Conservation (phyloP, 2,888 invertebrate genomes). For the Ashinkailepas kermadecensis region DNA sequence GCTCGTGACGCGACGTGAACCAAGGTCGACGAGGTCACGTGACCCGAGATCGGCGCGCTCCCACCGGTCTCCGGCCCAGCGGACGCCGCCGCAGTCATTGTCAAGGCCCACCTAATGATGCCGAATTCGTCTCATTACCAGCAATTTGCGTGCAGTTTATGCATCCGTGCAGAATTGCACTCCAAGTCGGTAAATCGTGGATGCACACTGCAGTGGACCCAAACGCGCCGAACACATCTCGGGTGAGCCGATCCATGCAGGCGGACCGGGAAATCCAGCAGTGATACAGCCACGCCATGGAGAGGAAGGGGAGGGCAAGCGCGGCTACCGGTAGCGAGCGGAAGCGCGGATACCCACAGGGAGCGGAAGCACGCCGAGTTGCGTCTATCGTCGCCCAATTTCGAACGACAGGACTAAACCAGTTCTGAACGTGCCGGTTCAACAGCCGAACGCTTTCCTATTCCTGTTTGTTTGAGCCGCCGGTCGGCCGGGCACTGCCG, state of each 20-base stretch:
- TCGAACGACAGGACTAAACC: not conserved
- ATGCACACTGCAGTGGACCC: not conserved
- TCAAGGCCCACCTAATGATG: constrained; percentile 4
- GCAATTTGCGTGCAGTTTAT: constrained; percentile 13
- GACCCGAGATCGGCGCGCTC: not conserved
- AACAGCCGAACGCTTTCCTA: not conserved
- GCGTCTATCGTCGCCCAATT: not conserved
- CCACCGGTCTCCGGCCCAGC: no score
- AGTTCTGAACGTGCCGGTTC: not conserved
- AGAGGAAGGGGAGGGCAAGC: not conserved
- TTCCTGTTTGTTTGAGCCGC: not conserved
- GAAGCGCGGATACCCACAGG: not conserved
- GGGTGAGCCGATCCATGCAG: no score
- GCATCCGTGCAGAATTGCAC: constrained; percentile 20
- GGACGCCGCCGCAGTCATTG: not conserved
- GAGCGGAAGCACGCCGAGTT: not conserved
- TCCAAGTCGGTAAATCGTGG: constrained; percentile 4
- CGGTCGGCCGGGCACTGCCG: not conserved
- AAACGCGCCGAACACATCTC: no score
- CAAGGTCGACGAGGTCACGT: not conserved
- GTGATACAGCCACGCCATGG: not conserved
- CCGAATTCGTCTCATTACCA: constrained; percentile 19
- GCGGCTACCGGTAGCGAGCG: not conserved
- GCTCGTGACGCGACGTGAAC: not conserved
- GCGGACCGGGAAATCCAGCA: no score